Conservation (phyloP, 1,140 invertebrate species). For the Leguminivora glycinivorella region DNA sequence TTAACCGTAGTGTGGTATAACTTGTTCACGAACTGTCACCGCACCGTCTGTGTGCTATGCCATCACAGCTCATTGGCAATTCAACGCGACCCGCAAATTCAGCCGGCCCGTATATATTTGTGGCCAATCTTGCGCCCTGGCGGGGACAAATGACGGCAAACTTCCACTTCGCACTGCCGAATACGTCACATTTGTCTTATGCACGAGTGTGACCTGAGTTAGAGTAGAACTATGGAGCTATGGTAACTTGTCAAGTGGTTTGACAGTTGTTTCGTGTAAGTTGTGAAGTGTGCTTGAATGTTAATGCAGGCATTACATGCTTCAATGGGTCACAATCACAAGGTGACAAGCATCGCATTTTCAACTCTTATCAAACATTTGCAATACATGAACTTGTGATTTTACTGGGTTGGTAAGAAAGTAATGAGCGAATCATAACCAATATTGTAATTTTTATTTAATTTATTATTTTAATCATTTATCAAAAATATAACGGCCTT, state of each 20-base stretch:
- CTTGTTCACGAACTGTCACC: background rate
- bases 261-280: background rate
- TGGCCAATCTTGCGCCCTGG: constrained; percentile 23
- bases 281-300: background rate
- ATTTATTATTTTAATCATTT: too few species aligned
- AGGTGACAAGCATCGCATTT: too few species aligned
- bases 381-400: too few species aligned
- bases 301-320: background rate
- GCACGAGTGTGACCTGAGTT: background rate
- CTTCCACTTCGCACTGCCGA: background rate
- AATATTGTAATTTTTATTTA: too few species aligned
- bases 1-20: background rate
- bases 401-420: too few species aligned
- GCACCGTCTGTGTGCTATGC: background rate
- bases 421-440: too few species aligned
- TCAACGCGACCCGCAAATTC: constrained; percentile 22
- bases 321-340: too few species aligned
- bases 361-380: too few species aligned
- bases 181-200: constrained; percentile 16
- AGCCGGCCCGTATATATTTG: constrained; percentile 28
- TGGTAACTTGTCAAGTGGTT: background rate
- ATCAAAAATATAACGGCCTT: too few species aligned
- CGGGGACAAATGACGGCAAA: constrained; percentile 25
- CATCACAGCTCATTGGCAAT: constrained; percentile 26
- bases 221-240: background rate